phyloP scores from a whole-genome alignment of 2,797 vertebrate genomes.

The Muraenolepis orangiensis region DNA sequence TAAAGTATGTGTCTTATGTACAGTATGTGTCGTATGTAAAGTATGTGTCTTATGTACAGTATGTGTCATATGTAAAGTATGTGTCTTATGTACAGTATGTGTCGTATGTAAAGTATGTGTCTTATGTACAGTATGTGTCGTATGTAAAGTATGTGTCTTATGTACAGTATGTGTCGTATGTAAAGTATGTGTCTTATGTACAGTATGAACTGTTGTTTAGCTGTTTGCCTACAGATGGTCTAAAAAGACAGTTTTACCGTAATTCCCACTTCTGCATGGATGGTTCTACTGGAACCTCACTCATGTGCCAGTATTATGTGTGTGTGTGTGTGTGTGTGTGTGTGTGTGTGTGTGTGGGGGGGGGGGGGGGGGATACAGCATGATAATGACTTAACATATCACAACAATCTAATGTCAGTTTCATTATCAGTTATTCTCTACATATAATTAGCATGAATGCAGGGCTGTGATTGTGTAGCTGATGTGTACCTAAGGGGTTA shows the following conservation, averaged over 20 bases:
- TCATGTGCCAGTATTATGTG: not conserved
- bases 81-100: too few species aligned
- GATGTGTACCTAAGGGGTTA: constrained; percentile 51
- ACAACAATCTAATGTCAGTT: not conserved
- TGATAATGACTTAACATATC: not conserved
- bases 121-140: too few species aligned
- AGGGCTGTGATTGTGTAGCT: not conserved
- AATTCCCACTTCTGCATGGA: not conserved
- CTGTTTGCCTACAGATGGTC: not conserved
- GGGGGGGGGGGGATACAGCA: not conserved
- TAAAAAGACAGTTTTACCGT: not conserved
- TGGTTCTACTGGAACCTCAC: not conserved
- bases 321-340: not conserved
- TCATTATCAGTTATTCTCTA: not conserved
- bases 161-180: too few species aligned
- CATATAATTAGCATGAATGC: not conserved
- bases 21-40: too few species aligned
- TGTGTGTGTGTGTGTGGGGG: not conserved
- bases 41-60: too few species aligned
- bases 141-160: too few species aligned
- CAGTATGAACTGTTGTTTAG: too few species aligned
- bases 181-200: too few species aligned
- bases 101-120: too few species aligned
- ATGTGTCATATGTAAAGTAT: too few species aligned
- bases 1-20: too few species aligned